Evolutionary conservation across 2,888 invertebrate species (phyloP).

Genomic region (Acleris sparsana): DNA sequence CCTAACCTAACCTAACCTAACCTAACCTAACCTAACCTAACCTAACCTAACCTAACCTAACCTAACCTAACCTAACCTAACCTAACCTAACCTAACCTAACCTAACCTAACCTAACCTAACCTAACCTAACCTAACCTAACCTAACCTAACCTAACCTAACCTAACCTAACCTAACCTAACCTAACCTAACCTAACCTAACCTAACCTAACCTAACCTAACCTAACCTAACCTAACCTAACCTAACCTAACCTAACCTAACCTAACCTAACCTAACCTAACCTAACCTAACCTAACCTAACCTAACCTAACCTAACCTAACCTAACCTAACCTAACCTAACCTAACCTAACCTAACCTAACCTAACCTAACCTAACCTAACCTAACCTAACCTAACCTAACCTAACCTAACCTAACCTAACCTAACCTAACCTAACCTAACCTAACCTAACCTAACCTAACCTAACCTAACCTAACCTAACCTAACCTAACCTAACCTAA

Average conservation of each 20-base stretch:
- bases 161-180: constrained; percentile 1
- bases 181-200: constrained; percentile 1
- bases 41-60: not conserved
- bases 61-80: not conserved
- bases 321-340: constrained; percentile 1
- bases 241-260: constrained; percentile 1
- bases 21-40: not conserved
- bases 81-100: constrained; percentile 1
- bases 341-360: constrained; percentile 1
- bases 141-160: constrained; percentile 1
- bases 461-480: constrained; percentile 18
- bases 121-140: constrained; percentile 1
- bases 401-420: constrained; percentile 1
- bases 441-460: constrained; percentile 33
- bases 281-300: constrained; percentile 1
- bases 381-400: constrained; percentile 1
- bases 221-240: constrained; percentile 1
- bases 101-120: constrained; percentile 1
- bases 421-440: constrained; percentile 1
- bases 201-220: constrained; percentile 1
- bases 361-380: constrained; percentile 1
- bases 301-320: constrained; percentile 1
- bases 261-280: constrained; percentile 1
- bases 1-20: not conserved
- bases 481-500: constrained; percentile 1